A percentile compares a stretch with the other conserved stretches of the same genome.
Evolutionary conservation across 1,140 invertebrate genomes (phyloP).

Genomic region (Dendrolimus punctatus): DNA sequence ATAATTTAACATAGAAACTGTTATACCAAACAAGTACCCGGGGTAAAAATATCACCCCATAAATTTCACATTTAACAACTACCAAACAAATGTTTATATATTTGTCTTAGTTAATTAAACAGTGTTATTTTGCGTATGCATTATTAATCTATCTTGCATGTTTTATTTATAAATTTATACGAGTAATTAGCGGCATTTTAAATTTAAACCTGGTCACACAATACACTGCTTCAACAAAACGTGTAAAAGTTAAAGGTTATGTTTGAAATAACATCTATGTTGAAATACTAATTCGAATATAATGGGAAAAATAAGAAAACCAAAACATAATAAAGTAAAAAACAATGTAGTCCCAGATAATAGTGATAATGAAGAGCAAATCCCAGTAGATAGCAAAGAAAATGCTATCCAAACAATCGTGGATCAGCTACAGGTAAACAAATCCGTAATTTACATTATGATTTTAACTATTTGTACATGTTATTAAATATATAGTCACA

Average conservation of each 20-base stretch:
- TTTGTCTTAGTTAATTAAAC: no score
- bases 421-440: constrained; percentile 61
- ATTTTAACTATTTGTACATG: constrained; percentile 4
- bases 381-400: constrained; percentile 44
- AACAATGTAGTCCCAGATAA: constrained; percentile 15
- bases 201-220: no score
- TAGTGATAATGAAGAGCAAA: constrained; percentile 36
- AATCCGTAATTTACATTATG: not conserved
- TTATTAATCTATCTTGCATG: no score
- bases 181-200: no score
- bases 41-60: no score
- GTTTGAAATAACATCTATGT: no score
- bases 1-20: no score
- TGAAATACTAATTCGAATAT: not conserved
- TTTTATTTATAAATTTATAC: no score
- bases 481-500: not conserved
- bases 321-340: constrained; percentile 27
- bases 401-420: constrained; percentile 58
- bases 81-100: no score
- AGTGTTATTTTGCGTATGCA: no score
- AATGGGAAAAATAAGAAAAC: constrained; percentile 59
- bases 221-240: not conserved
- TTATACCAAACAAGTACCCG: no score
- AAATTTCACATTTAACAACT: no score
- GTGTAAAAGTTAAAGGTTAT: constrained; percentile 5